These are phyloP conservation scores for Ecdyonurus torrentis DNA, from an alignment of 2,888 invertebrate species.

Conservation along the genomic window DNA sequence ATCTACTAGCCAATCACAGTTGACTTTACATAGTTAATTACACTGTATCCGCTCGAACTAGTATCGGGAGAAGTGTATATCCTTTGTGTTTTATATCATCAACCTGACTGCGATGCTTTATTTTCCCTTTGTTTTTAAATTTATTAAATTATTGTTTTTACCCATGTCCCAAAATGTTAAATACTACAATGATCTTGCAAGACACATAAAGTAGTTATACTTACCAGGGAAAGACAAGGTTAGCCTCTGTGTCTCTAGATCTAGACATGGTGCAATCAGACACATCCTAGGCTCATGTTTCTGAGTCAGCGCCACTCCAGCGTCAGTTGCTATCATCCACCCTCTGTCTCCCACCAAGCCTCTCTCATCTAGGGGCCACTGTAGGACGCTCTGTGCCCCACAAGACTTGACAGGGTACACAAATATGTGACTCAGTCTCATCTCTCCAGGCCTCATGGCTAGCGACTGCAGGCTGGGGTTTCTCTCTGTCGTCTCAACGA, in stretches of 20 bases:
- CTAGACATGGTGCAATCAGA: slow-evolving; percentile 53
- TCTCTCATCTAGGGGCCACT: slow-evolving; percentile 56
- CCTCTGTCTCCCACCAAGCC: slow-evolving; percentile 80
- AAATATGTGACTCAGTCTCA: slow-evolving; percentile 32
- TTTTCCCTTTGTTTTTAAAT: too few species aligned
- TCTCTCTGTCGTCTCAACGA: slow-evolving; percentile 34
- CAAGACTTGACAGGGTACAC: slow-evolving; percentile 89
- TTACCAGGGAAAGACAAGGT: slow-evolving; percentile 42
- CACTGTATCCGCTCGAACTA: too few species aligned
- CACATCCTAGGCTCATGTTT: slow-evolving; percentile 69
- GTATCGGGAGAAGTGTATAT: too few species aligned
- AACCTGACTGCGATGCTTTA: too few species aligned
- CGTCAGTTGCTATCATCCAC: slow-evolving; percentile 80
- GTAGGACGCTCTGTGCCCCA: slow-evolving; percentile 49
- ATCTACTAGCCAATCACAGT: too few species aligned
- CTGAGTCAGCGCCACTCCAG: slow-evolving; percentile 74
- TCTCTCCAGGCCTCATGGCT: background rate
- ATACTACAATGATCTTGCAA: too few species aligned
- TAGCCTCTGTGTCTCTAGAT: slow-evolving; percentile 36
- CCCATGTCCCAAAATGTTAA: too few species aligned
- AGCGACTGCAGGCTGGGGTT: background rate
- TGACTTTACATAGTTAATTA: too few species aligned
- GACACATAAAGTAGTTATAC: too few species aligned
- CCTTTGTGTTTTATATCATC: too few species aligned
- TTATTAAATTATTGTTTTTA: too few species aligned